Conservation (phyloP, 2,888 invertebrate genomes). For the Tuta absoluta region DNA sequence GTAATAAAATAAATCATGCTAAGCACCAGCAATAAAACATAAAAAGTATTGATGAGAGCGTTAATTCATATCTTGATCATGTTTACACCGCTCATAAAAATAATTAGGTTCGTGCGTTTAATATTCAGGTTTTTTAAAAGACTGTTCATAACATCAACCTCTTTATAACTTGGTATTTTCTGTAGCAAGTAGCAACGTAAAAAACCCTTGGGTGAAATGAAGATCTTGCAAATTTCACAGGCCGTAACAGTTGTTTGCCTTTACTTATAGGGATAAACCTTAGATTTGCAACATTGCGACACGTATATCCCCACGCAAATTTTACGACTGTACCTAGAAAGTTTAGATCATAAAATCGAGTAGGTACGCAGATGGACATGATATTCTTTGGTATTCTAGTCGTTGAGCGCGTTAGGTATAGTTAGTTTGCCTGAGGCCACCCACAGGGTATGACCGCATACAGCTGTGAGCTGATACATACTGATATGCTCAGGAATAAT, state of each 20-base stretch:
- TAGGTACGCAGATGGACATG: slow-evolving; percentile 9
- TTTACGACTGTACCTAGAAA: slow-evolving; percentile 28
- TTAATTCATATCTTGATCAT: slow-evolving; percentile 52
- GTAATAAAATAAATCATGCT: slow-evolving; percentile 40
- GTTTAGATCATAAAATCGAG: slow-evolving; percentile 13
- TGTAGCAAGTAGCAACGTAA: too few relatives aligned
- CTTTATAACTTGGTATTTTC: too few relatives aligned
- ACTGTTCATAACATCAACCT: neutral
- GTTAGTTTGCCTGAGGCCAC: slow-evolving; percentile 58
- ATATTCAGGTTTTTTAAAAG: slow-evolving; percentile 39
- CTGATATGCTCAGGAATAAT: slow-evolving; percentile 59
- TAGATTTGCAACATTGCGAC: neutral
- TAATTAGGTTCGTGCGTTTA: slow-evolving; percentile 49
- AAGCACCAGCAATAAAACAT: slow-evolving; percentile 35
- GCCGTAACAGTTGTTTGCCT: neutral
- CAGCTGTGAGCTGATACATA: slow-evolving; percentile 49
- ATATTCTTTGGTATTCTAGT: slow-evolving; percentile 35
- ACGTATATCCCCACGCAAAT: neutral
- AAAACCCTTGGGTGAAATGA: neutral
- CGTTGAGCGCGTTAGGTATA: slow-evolving; percentile 42
- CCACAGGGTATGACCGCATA: slow-evolving; percentile 59
- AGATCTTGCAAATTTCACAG: neutral
- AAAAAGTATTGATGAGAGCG: slow-evolving; percentile 43
- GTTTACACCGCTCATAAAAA: slow-evolving; percentile 53
- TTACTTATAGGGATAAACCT: neutral